These are phyloP conservation scores for Indri indri DNA, from an alignment of 2,113 vertebrate species.

Conservation along the genomic window DNA sequence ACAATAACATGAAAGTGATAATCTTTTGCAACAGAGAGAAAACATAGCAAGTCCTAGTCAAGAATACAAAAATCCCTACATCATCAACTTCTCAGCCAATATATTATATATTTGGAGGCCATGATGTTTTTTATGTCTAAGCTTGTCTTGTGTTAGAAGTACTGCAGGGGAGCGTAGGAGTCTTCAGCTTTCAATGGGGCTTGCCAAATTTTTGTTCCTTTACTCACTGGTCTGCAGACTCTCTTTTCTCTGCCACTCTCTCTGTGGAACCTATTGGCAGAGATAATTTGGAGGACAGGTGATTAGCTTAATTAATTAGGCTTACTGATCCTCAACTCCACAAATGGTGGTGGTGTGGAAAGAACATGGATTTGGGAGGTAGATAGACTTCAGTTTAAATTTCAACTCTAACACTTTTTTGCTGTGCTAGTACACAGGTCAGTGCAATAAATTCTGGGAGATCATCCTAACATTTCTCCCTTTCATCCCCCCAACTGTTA, in stretches of 20 bases:
- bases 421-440: neutral
- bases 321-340: neutral
- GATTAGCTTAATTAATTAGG: neutral
- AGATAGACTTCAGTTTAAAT: neutral
- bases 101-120: neutral
- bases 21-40: neutral
- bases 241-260: neutral
- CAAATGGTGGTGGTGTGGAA: neutral
- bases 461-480: slow-evolving; percentile 77
- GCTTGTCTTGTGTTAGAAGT: neutral
- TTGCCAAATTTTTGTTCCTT: neutral
- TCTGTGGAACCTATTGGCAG: neutral
- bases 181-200: neutral
- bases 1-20: neutral
- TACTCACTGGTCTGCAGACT: neutral
- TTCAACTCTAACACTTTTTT: neutral
- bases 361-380: neutral
- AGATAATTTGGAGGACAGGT: neutral
- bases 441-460: slow-evolving; percentile 35
- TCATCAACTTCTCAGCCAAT: neutral
- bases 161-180: neutral
- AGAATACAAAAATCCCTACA: neutral
- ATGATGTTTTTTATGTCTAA: neutral
- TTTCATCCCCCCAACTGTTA: slow-evolving; percentile 77
- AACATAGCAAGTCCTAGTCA: neutral